Evolutionary conservation across 2,888 invertebrate genomes (phyloP), one percentile per base, ranked within the genome.

Genomic region (Spodoptera exigua): DNA sequence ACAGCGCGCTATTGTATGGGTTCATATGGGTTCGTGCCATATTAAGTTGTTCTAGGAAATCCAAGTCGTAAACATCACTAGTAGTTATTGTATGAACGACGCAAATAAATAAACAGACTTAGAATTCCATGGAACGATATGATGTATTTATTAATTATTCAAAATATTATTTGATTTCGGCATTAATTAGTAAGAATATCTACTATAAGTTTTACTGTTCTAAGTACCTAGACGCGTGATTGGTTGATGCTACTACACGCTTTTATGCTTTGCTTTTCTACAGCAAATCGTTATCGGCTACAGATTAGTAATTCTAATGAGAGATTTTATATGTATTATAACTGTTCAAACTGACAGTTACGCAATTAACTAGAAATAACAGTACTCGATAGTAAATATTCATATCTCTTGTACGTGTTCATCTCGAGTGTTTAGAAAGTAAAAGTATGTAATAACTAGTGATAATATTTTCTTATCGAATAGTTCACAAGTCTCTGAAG

Each of bases 41-140:
- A 75, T 78, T 70, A 75, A 76, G 61, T 56, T 68, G 65, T 85
- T 83, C 84, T 81, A 69, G 68, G 82, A 85, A 84, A 75, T 59
- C 58, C 60, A 51, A 37, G 49, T 52, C 67, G 72, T 77, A 78
- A 78, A 77, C 77, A 78, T 73, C 62, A 58, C 46, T 37, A 57
- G 49, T 61, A 67, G 60, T 53, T 66, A 63, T 32, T 61, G 48
- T 54, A 60, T 57, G 53, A 47, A 55, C 18, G 45, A 41, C 56
- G 58, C 65, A 59, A 66, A 74, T 62, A 76, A 70, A 81, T 55
- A 76, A 72, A 83, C 49, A 76, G 59, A 70, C 57, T 59, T 53
- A 73, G 47, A 52, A 59, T 68, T 62, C 43, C 27, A 39, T 61
- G 51, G 56, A 74, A 72, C 7, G 7, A 61, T 69, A 13, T 53